Base-by-base conservation (phyloP, 2,888 invertebrate species). In the Subacronicta megacephala region DNA sequence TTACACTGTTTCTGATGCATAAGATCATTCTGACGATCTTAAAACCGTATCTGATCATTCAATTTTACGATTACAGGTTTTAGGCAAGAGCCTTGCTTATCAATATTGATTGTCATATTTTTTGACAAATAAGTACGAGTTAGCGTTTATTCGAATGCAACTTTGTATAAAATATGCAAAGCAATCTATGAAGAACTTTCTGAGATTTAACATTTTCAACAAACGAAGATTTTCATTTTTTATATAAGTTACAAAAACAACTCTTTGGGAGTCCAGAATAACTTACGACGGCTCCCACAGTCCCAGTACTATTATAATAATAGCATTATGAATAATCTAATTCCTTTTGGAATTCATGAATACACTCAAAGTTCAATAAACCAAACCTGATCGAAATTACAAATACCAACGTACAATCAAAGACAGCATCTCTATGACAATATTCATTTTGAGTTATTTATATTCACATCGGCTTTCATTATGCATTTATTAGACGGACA, bases 401-500 rank as follows among this genome's bases (percentile, higher is more conserved):
- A 59, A 64, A 72, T 72, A 60, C 51, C 66, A 20, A 66, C 45
- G 50, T 61, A 76, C 69, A 62, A 72, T 72, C 73, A 62, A 62
- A 76, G 23, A 54, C 45, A 58, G 45, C 41, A 72, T 72, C 69
- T 75, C 64, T 31, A 65, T 56, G 76, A 76, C 73, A 73, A 64
- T 59, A 64, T 59, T 54, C 49, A 60, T 56, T 62, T 71, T 61
- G 17, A 45, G 62, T 68, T 57, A 72, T 72, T 77, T 76, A 81
- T 78, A 76, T 78, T 72, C 66, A 65, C 75, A 77, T 72, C 72
- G 67, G 58, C 56, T 61, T 69, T 76, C 71, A 80, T 80, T 81
- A 80, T 79, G 66, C 77, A 81, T 83, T 83, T 81, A 82, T 85
- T 77, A 75, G 60, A 62, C 45, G 45, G 56, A 61, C 74, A 66